Evolutionary conservation across 2,888 invertebrate species (phyloP).

Genomic region (Boloria euphrosyne): DNA sequence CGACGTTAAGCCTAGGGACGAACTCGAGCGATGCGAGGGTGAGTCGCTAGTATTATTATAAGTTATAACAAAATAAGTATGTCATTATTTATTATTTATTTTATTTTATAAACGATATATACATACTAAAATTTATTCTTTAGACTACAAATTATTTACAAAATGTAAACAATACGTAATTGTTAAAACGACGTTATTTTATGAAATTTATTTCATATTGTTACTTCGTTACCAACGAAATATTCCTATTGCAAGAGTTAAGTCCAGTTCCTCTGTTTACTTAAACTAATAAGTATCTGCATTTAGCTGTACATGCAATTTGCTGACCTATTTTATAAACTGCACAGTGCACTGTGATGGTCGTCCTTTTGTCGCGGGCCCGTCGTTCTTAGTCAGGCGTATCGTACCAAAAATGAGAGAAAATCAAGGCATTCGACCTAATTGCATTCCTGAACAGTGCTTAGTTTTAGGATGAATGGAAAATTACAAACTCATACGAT

Average conservation of each 20-base stretch:
- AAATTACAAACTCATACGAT: slow-evolving; percentile 14
- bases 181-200: too few species aligned
- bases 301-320: slow-evolving; percentile 33
- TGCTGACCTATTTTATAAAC: slow-evolving; percentile 28
- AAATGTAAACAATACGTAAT: too few species aligned
- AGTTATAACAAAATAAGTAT: background rate
- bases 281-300: slow-evolving; percentile 35
- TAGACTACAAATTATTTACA: too few species aligned
- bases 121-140: too few species aligned
- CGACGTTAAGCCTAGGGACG: too few species aligned
- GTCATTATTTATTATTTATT: too few species aligned
- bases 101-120: too few species aligned
- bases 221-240: slow-evolving; percentile 1
- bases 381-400: slow-evolving; percentile 32
- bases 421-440: slow-evolving; percentile 40
- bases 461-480: slow-evolving; percentile 34
- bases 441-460: slow-evolving; percentile 37
- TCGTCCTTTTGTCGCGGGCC: slow-evolving; percentile 38
- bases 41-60: too few species aligned
- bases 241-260: slow-evolving; percentile 4
- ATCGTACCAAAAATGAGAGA: slow-evolving; percentile 38
- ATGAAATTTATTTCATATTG: background rate
- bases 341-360: slow-evolving; percentile 29
- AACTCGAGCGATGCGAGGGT: too few species aligned
- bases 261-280: slow-evolving; percentile 19